phyloP scores from a whole-genome alignment of 2,797 vertebrate genomes.

The Gallinago nigripennis region DNA sequence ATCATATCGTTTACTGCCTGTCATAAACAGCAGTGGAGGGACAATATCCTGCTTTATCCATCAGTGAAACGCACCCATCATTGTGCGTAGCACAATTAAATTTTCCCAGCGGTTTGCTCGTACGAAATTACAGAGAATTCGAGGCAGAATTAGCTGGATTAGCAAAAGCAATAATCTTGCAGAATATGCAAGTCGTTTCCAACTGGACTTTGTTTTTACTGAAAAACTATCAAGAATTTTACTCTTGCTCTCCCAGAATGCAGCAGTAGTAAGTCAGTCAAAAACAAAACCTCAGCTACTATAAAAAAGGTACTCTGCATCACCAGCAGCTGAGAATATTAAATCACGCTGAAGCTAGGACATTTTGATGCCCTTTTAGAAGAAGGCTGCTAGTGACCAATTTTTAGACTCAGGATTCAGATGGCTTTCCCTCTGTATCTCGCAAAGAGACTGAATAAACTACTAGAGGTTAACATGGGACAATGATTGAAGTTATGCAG shows the following conservation, averaged over 20 bases:
- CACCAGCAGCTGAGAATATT: not conserved
- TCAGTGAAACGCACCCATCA: not conserved
- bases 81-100: not conserved
- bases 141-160: not conserved
- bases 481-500: conserved; percentile 17
- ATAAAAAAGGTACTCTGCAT: not conserved
- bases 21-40: not conserved
- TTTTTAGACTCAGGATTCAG: not conserved
- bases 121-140: not conserved
- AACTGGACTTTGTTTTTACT: not conserved
- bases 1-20: not conserved
- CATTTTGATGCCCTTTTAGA: not conserved
- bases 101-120: not conserved
- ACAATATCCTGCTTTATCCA: not conserved
- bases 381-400: not conserved
- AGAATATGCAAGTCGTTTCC: not conserved
- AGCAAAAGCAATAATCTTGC: not conserved
- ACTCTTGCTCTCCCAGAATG: not conserved
- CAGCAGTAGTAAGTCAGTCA: not conserved
- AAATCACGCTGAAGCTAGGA: not conserved
- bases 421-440: not conserved
- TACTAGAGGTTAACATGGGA: conserved; percentile 25
- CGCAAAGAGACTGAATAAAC: not conserved
- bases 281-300: not conserved
- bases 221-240: not conserved